Evolutionary conservation across 2,797 vertebrate species (phyloP), one percentile per base, ranked within the genome.

Genomic region (Acipenser oxyrinchus): DNA sequence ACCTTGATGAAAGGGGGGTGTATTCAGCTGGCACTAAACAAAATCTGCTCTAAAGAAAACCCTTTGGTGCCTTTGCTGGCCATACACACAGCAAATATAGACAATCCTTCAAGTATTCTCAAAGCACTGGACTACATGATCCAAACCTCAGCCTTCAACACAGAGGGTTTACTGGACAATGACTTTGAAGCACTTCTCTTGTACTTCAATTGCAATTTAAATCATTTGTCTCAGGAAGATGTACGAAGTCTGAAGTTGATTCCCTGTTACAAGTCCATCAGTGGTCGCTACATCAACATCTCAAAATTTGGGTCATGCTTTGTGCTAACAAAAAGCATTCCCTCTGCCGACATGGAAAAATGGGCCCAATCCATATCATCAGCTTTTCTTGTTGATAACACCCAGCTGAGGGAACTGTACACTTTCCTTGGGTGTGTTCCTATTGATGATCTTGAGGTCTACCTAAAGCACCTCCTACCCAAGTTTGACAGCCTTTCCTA

Each of bases 1-100:
- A 93, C 93, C 51, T 85, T 99, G 68, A 98, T 99, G 95, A 99
- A 95, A 89, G 93, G 92, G 70, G 97, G 97, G 53, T 99, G 95
- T 72, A 93, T 99, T 83, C 97, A 99, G 76, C 89, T 99, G 73
- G 94, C 94, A 64, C 81, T 99, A 72, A 96, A 92, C 87, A 99
- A 99, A 89, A 94, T 98, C 59, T 93, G 94, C 76, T 88, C 90
- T 70, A 98, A 98, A 88, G 97, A 99, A 67, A 96, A 86, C 77
- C 84, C 88, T 10, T 87, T 99, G 69, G 80, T 95, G 71, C 82
- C 90, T 72, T 79, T 95, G 74, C 73, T 98, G 72, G 89, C 93
- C 0, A 89, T 87, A 66, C 79, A 93, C 79, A 94, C 94, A 61
- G 96, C 95, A 83, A 99, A 98, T 80, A 94, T 96, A 78, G 97